Evolutionary conservation across 37 sponge, comb jelly and placozoan species (phyloP), one percentile per base, ranked within the genome.

Genomic region (Hexactinellida sp.): DNA sequence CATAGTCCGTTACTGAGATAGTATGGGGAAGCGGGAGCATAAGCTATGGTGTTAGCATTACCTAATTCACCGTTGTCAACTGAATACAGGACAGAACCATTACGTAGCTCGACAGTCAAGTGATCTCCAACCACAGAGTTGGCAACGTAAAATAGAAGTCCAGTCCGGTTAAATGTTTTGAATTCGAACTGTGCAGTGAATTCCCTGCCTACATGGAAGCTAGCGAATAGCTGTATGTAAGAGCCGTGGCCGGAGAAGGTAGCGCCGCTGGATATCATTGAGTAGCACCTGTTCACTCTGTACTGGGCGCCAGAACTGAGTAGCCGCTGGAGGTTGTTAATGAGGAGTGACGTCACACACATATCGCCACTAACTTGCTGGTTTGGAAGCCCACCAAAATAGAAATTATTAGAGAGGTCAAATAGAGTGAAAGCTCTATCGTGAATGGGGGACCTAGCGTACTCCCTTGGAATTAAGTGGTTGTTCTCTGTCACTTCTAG

Each of bases 271-370:
- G 76, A 63, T 25, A 63, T 63, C 76, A 5, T 63, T 21, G 76
- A 63, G 30, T 63, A 63, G 34, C 76, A 63, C 76, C 76, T 63
- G 30, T 63, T 63, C 5, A 63, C 76, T n/a, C 34, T 63, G 76
- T 63, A 63, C 76, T 63, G 76, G 13, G 5, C 13, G 28, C 76
- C 76, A n/a, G 76, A 63, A 23, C 32, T 63, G 32, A 63, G 76
- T 7, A 63, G 76, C 13, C 76, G 3, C 76, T 63, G 19, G 1
- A 63, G 76, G 28, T 28, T 63, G 13, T 63, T 63, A 63, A 63
- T 63, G 21, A 63, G 28, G 76, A 63, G 76, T 63, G 76, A 63
- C 25, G 76, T 63, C 76, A 63, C 76, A n/a, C 76, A 63, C 76
- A 63, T 63, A 23, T 63, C 76, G 5, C 19, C 76, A n/a, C 76